These are phyloP conservation scores for Criorhina ranunculi DNA, from an alignment of 2,888 invertebrate genomes.

Conservation along the genomic window DNA sequence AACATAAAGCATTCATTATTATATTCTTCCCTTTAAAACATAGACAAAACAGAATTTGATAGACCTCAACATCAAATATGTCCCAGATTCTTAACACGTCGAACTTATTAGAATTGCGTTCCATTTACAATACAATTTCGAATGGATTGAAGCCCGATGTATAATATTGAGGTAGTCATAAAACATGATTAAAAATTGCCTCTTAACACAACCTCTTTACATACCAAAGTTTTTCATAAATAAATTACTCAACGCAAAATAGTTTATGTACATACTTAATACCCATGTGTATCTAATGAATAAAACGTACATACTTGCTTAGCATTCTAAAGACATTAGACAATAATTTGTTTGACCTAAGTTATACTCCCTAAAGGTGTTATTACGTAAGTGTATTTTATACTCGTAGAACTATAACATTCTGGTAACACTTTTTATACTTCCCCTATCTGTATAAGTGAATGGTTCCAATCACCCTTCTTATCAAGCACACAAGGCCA, in stretches of 20 bases:
- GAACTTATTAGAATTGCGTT: too few species aligned
- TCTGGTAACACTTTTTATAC: conserved; percentile 5
- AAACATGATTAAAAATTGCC: too few species aligned
- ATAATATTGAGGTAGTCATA: too few species aligned
- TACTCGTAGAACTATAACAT: neutral
- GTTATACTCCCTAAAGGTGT: neutral
- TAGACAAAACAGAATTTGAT: too few species aligned
- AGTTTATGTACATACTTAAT: neutral
- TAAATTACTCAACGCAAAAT: neutral
- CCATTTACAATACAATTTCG: too few species aligned
- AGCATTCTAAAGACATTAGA: neutral
- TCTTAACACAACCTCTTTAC: too few species aligned
- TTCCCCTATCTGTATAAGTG: neutral
- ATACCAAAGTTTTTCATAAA: neutral
- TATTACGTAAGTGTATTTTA: neutral
- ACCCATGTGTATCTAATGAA: neutral
- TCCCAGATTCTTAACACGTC: too few species aligned
- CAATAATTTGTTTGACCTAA: conserved; percentile 1
- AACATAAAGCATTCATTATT: too few species aligned
- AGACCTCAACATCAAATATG: too few species aligned
- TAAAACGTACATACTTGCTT: conserved; percentile 6
- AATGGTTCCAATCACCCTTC: conserved; percentile 11
- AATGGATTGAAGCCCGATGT: too few species aligned
- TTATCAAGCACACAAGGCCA: conserved; percentile 4
- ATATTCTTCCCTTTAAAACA: too few species aligned